phyloP scores from a whole-genome alignment of 2,797 vertebrate genomes.

The Sparidentex hasta region DNA sequence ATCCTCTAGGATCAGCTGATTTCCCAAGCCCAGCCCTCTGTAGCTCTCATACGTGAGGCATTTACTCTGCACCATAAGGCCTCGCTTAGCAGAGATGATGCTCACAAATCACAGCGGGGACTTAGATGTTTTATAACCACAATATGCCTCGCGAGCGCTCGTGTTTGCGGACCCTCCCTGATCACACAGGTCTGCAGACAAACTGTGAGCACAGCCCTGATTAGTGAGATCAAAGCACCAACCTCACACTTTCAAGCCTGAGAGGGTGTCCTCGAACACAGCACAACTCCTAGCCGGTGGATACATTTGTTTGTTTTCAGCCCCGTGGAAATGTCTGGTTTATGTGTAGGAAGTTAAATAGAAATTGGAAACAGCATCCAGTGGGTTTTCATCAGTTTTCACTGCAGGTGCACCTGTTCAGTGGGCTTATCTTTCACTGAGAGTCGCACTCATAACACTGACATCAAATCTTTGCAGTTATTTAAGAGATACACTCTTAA shows the following conservation, averaged over 20 bases:
- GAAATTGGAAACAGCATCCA: not conserved
- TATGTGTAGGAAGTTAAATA: not conserved
- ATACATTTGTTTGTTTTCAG: not conserved
- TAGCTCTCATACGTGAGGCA: constrained; percentile 65
- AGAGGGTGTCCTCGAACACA: not conserved
- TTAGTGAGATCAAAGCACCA: constrained; percentile 31
- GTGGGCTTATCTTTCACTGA: not conserved
- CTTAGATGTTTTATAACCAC: constrained; percentile 49
- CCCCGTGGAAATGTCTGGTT: not conserved
- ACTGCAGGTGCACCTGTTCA: not conserved
- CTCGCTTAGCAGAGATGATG: constrained; percentile 58
- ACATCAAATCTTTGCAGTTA: not conserved
- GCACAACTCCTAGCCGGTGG: not conserved
- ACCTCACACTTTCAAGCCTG: constrained; percentile 29
- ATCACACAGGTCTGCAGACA: constrained; percentile 34
- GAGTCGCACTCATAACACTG: not conserved
- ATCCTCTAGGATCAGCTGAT: constrained; percentile 81
- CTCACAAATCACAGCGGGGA: constrained; percentile 46
- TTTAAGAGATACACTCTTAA: not conserved
- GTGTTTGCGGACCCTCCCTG: constrained; percentile 22
- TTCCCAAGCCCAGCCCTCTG: constrained; percentile 63
- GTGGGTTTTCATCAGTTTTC: not conserved
- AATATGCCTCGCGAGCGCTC: not conserved
- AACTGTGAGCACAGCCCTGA: constrained; percentile 19
- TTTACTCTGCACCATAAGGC: constrained; percentile 68